These are phyloP conservation scores for Ictalurus punctatus DNA, from an alignment of 2,113 vertebrate species.

Conservation along the genomic window DNA sequence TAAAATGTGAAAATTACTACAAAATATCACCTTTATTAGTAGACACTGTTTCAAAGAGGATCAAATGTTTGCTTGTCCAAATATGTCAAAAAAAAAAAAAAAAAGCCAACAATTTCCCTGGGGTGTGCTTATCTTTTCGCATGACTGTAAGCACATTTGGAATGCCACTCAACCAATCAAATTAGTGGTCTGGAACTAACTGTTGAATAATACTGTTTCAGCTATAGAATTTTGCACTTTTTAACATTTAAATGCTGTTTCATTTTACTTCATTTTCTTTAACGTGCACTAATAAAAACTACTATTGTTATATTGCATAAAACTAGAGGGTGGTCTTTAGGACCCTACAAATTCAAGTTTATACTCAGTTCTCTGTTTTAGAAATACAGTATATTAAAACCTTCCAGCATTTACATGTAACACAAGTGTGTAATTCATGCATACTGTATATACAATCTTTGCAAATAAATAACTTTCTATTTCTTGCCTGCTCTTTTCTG, in stretches of 20 bases:
- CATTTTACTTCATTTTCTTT: not conserved
- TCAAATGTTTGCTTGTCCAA: no score
- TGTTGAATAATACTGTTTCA: not conserved
- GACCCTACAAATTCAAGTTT: not conserved
- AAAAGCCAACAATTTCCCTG: no score
- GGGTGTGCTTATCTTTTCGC: no score
- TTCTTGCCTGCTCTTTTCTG: slow-evolving; percentile 40
- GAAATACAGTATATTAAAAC: not conserved
- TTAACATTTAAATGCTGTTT: not conserved
- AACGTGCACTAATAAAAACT: not conserved
- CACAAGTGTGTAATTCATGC: not conserved
- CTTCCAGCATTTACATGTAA: not conserved
- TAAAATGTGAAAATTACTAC: no score
- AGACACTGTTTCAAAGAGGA: no score
- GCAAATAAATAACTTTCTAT: not conserved
- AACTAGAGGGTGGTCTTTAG: not conserved
- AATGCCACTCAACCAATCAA: not conserved
- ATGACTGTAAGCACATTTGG: not conserved
- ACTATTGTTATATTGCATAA: not conserved
- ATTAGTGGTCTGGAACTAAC: not conserved
- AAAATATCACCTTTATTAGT: no score
- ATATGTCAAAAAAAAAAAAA: no score
- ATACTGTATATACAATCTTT: not conserved
- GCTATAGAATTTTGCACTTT: not conserved
- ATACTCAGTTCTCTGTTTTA: not conserved